phyloP scores from a whole-genome alignment of 1,140 invertebrate genomes.

The Drosophila tristis region DNA sequence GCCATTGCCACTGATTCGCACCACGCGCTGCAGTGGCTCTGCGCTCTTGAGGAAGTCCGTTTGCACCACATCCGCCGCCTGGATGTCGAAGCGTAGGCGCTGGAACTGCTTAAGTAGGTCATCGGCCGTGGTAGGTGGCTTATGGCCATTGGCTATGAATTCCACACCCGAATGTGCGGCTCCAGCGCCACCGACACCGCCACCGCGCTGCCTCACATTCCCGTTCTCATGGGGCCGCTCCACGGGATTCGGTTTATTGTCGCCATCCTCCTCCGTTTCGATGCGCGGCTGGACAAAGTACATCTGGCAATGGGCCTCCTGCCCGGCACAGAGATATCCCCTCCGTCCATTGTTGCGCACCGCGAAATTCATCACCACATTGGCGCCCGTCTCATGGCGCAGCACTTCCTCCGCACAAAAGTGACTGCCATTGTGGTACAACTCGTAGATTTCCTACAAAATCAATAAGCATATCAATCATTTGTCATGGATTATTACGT shows the following conservation, averaged over 20 bases:
- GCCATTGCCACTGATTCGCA: conserved; percentile 90
- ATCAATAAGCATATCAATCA: conserved; percentile 36
- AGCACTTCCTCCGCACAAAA: conserved; percentile 94
- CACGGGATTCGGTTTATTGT: conserved; percentile 55
- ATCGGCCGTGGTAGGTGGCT: conserved; percentile 58
- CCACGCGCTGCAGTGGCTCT: conserved; percentile 94
- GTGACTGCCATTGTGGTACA: conserved; percentile 91
- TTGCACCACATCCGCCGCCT: conserved; percentile 91
- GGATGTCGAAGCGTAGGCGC: conserved; percentile 89
- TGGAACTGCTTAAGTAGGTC: conserved; percentile 86
- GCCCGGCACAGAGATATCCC: conserved; percentile 93
- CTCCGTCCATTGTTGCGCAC: conserved; percentile 88
- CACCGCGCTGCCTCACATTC: conserved; percentile 59
- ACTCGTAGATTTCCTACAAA: conserved; percentile 94
- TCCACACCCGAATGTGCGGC: conserved; percentile 66
- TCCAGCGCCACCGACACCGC: conserved; percentile 23
- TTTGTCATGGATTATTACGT: conserved; percentile 29
- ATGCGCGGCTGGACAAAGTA: conserved; percentile 92
- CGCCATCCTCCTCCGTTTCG: conserved; percentile 82
- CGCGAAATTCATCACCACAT: conserved; percentile 96
- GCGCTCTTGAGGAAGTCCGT: conserved; percentile 88
- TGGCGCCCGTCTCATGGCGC: conserved; percentile 93
- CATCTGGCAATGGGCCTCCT: conserved; percentile 95
- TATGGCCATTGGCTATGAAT: conserved; percentile 62
- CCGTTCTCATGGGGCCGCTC: conserved; percentile 74